Conservation (phyloP, 2,888 invertebrate species). For the Phania funesta region DNA sequence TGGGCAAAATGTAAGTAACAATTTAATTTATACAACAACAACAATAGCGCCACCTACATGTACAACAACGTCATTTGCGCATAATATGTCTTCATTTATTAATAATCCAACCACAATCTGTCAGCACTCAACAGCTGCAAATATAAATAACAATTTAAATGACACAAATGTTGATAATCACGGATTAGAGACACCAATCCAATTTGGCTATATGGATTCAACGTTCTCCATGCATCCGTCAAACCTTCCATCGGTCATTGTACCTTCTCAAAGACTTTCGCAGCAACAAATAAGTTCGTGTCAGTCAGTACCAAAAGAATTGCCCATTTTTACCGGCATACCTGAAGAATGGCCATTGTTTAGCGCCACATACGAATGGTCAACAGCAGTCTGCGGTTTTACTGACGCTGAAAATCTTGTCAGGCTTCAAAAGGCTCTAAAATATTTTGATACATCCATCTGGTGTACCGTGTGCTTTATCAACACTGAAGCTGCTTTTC, state of each 20-base stretch:
- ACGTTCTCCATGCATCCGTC: not conserved
- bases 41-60: not conserved
- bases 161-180: not conserved
- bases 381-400: no score
- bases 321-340: constrained; percentile 2
- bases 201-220: not conserved
- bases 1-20: not conserved
- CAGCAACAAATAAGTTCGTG: constrained; percentile 1
- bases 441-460: no score
- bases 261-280: not conserved
- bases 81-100: no score
- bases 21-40: not conserved
- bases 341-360: not conserved
- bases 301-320: constrained; percentile 42
- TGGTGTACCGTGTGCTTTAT: no score
- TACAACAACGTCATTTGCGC: not conserved
- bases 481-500: no score
- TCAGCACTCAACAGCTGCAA: not conserved
- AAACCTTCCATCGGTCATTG: not conserved
- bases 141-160: not conserved
- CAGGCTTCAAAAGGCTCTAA: no score
- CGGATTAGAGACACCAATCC: no score
- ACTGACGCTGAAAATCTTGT: no score
- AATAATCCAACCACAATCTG: not conserved
- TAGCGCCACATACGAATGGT: no score